Evolutionary conservation across 2,888 invertebrate species (phyloP).

Genomic region (Hecatera dysodea): DNA sequence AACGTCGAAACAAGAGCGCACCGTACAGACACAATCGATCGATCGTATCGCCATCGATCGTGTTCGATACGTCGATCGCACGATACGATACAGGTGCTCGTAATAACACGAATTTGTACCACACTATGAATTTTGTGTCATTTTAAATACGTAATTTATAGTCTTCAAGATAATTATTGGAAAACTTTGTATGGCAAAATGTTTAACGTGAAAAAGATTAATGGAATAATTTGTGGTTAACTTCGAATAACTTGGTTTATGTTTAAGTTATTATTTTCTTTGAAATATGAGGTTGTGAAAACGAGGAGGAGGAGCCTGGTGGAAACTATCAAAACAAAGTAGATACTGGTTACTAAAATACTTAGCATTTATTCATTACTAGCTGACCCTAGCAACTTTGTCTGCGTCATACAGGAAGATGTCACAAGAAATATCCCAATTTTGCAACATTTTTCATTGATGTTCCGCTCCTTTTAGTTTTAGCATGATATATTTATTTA

Average conservation of each 20-base stretch:
- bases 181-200: constrained; percentile 33
- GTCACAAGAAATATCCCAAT: too few relatives aligned
- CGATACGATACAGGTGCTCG: constrained; percentile 59
- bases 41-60: constrained; percentile 69
- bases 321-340: neutral
- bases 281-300: constrained; percentile 1
- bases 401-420: too few relatives aligned
- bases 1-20: constrained; percentile 23
- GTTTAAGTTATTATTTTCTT: neutral
- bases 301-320: too few relatives aligned
- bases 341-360: neutral
- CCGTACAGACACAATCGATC: constrained; percentile 56
- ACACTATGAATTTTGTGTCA: constrained; percentile 58
- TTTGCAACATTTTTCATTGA: too few relatives aligned
- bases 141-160: constrained; percentile 53
- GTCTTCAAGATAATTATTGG: constrained; percentile 58
- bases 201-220: constrained; percentile 32
- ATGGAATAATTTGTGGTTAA: constrained; percentile 29
- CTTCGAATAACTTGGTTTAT: neutral
- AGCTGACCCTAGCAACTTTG: too few relatives aligned
- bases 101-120: constrained; percentile 68
- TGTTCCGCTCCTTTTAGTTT: too few relatives aligned
- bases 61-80: constrained; percentile 67
- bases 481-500: too few relatives aligned
- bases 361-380: too few relatives aligned